Percentiles rank a stretch among this genome's conserved stretches.
Conservation (phyloP, 2,888 invertebrate genomes). For the Diadromus collaris region DNA sequence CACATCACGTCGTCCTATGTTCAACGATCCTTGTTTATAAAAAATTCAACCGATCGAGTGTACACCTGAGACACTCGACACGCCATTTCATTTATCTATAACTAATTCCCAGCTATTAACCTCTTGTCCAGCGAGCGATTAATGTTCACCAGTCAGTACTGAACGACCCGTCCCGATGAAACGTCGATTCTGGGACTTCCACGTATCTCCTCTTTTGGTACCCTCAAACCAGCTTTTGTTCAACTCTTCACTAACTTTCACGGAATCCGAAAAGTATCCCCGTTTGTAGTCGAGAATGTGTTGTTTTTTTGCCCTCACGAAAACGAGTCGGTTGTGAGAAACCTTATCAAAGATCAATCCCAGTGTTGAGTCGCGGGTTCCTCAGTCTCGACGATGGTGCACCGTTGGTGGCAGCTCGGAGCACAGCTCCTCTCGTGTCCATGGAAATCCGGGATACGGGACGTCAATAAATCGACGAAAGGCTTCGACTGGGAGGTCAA, state of each 20-base stretch:
- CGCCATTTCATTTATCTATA: neutral
- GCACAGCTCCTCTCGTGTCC: neutral
- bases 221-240: neutral
- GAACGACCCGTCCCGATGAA: neutral
- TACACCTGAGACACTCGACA: neutral
- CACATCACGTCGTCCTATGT: neutral
- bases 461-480: neutral
- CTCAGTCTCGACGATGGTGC: neutral
- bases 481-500: constrained; percentile 13
- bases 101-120: neutral
- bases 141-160: neutral
- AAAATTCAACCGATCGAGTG: neutral
- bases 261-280: neutral
- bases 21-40: neutral
- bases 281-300: too few relatives aligned
- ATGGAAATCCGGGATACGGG: neutral
- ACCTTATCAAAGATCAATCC: neutral
- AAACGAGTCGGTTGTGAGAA: neutral
- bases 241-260: neutral
- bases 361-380: neutral
- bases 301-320: too few relatives aligned
- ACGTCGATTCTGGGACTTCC: neutral
- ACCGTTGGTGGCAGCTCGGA: neutral
- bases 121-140: neutral
- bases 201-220: neutral